phyloP scores from a whole-genome alignment of 2,888 invertebrate genomes.

The Melanotus villosus region DNA sequence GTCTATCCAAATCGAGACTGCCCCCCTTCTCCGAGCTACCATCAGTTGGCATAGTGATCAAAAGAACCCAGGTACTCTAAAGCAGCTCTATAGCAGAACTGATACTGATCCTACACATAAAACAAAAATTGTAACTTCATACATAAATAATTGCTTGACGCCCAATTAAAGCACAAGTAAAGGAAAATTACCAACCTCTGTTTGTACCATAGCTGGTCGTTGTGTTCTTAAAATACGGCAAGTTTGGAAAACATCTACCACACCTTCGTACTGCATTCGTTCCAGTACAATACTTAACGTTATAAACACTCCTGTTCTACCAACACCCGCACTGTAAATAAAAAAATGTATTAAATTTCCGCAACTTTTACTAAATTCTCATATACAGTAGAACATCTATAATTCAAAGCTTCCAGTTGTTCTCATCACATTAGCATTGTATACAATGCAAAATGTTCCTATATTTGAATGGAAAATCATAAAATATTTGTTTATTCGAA shows the following conservation, averaged over 20 bases:
- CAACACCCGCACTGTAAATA: constrained; percentile 92
- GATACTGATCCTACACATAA: constrained; percentile 92
- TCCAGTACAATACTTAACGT: constrained; percentile 98
- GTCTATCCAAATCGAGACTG: constrained; percentile 54
- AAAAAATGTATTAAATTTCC: constrained; percentile 49
- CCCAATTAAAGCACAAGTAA: no score
- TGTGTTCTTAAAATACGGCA: constrained; percentile 98
- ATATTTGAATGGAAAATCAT: no score
- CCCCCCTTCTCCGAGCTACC: constrained; percentile 41
- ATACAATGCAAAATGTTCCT: no score
- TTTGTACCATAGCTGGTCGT: constrained; percentile 99
- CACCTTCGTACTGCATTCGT: constrained; percentile 98
- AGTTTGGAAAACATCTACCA: constrained; percentile 99
- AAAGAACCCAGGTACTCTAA: constrained; percentile 98
- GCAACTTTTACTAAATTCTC: no score
- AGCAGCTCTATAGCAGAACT: constrained; percentile 99
- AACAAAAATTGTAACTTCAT: neutral
- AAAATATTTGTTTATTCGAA: no score
- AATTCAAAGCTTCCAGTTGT: no score
- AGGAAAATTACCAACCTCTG: constrained; percentile 81
- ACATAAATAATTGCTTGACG: no score
- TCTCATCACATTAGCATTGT: no score
- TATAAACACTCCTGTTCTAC: constrained; percentile 98
- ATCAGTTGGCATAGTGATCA: constrained; percentile 94
- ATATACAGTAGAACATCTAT: no score